Evolutionary conservation across 2,888 invertebrate genomes (phyloP).

Genomic region (Watsonalla binaria): DNA sequence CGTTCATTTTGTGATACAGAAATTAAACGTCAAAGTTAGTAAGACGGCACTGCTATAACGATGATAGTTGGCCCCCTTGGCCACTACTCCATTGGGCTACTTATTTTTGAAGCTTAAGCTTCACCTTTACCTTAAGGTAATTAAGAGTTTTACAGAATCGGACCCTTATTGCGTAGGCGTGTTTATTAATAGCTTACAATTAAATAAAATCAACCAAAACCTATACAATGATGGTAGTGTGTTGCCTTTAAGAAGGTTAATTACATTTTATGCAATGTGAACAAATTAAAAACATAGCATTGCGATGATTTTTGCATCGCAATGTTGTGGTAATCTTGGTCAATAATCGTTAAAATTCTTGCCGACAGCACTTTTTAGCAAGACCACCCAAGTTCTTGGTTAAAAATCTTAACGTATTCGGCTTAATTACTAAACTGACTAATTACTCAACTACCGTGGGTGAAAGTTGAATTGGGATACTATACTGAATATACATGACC

Average conservation of each 20-base stretch:
- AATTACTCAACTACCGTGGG: slow-evolving; percentile 15
- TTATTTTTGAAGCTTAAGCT: no score
- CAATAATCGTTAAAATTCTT: slow-evolving; percentile 3
- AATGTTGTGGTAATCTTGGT: neutral
- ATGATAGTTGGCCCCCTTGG: no score
- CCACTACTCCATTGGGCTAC: no score
- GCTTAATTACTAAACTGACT: slow-evolving; percentile 22
- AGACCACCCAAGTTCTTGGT: slow-evolving; percentile 16
- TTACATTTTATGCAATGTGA: neutral
- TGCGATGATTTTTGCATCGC: neutral
- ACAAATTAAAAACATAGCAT: neutral
- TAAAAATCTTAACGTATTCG: slow-evolving; percentile 22
- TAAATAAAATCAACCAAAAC: neutral
- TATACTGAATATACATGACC: slow-evolving; percentile 43
- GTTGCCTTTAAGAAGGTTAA: neutral
- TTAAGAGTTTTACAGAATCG: no score
- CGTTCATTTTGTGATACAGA: no score
- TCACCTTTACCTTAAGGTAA: no score
- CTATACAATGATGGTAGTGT: neutral
- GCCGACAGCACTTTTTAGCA: slow-evolving; percentile 15
- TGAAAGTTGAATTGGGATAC: slow-evolving; percentile 61
- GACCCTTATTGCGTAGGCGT: neutral
- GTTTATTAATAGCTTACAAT: neutral
- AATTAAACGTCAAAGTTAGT: no score
- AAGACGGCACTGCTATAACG: no score